phyloP scores from a whole-genome alignment of 2,888 invertebrate species.

The Branchinecta sandiegonensis region DNA sequence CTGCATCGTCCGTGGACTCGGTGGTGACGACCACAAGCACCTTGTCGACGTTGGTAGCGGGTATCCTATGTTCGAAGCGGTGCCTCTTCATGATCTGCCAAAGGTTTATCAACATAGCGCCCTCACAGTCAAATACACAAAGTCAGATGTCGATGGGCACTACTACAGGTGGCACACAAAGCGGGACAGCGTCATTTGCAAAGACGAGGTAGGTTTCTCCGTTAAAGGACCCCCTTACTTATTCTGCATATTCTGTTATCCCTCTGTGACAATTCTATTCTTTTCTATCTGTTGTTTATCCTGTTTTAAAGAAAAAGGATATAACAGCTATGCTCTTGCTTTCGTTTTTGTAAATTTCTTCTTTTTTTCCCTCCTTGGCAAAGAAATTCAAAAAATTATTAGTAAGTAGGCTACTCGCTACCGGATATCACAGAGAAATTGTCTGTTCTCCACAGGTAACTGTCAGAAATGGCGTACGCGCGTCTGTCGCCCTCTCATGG shows the following conservation, averaged over 20 bases:
- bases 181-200: neutral
- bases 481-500: too few relatives aligned
- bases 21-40: slow-evolving; percentile 5
- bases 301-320: too few relatives aligned
- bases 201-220: neutral
- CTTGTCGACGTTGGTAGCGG: slow-evolving; percentile 18
- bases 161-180: neutral
- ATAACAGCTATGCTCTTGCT: too few relatives aligned
- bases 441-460: too few relatives aligned
- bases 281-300: too few relatives aligned
- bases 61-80: slow-evolving; percentile 19
- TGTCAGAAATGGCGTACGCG: too few relatives aligned
- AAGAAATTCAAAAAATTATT: too few relatives aligned
- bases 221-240: neutral
- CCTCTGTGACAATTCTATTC: too few relatives aligned
- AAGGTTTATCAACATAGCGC: slow-evolving; percentile 7
- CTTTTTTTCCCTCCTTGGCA: too few relatives aligned
- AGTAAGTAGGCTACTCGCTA: too few relatives aligned
- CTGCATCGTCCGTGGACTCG: slow-evolving; percentile 7
- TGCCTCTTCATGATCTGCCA: slow-evolving; percentile 16
- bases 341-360: too few relatives aligned
- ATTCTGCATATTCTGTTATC: neutral
- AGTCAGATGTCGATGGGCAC: neutral
- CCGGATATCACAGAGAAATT: too few relatives aligned
- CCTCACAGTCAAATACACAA: neutral